These are phyloP conservation scores for Zoanthus solanderi DNA, from an alignment of 92 coral and sea anemone genomes.

Conservation along the genomic window DNA sequence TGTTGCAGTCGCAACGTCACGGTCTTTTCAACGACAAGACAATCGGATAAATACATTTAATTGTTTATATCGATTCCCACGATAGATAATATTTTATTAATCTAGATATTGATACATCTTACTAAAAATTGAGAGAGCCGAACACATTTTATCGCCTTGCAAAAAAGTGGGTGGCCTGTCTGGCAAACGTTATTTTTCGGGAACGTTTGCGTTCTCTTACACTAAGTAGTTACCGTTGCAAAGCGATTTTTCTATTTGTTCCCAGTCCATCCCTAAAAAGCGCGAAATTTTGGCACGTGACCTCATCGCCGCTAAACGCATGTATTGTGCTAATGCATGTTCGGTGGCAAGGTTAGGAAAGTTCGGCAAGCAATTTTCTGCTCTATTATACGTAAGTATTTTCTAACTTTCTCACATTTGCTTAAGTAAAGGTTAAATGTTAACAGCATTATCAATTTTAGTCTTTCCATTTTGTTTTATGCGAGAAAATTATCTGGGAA, in stretches of 20 bases:
- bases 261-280: conserved; percentile 88
- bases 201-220: too few species aligned
- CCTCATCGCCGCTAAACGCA: conserved; percentile 89
- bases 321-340: conserved; percentile 98
- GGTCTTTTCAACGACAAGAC: too few species aligned
- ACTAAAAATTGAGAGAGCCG: too few species aligned
- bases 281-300: conserved; percentile 97
- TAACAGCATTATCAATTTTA: conserved; percentile 6
- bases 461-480: background rate
- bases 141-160: too few species aligned
- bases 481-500: background rate
- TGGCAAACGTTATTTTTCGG: too few species aligned
- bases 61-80: too few species aligned
- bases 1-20: too few species aligned
- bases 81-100: too few species aligned
- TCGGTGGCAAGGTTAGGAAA: conserved; percentile 63
- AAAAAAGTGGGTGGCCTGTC: too few species aligned
- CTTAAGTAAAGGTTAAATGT: background rate
- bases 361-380: conserved; percentile 70
- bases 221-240: too few species aligned
- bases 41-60: too few species aligned
- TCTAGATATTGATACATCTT: too few species aligned
- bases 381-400: conserved; percentile 87
- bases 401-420: conserved; percentile 20
- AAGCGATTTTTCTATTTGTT: background rate